phyloP scores from a whole-genome alignment of 2,888 invertebrate genomes.

The Blera fallax region DNA sequence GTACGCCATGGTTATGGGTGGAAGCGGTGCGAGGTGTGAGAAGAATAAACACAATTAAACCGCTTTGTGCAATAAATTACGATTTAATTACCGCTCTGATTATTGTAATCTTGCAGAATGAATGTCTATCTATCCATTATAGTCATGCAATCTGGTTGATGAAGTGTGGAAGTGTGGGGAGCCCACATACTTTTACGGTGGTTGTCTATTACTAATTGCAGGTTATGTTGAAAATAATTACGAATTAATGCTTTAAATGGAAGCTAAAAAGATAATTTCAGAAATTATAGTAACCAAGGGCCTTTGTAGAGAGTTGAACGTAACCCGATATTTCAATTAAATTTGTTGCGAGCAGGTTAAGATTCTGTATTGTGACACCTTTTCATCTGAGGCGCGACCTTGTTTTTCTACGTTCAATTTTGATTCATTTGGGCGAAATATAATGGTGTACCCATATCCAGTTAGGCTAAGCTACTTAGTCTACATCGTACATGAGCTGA shows the following conservation, averaged over 20 bases:
- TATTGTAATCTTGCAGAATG: constrained; percentile 38
- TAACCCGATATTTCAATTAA: too few species aligned
- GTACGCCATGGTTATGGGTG: background rate
- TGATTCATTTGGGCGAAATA: too few species aligned
- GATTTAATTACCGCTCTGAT: constrained; percentile 44
- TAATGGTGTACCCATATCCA: too few species aligned
- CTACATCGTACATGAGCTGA: too few species aligned
- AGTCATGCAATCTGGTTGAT: constrained; percentile 4
- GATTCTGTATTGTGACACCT: too few species aligned
- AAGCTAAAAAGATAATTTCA: background rate
- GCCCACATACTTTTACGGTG: background rate
- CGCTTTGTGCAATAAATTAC: constrained; percentile 38
- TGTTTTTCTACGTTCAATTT: too few species aligned
- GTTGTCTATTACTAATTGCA: constrained; percentile 13
- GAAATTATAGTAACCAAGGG: background rate
- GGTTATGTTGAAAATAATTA: constrained; percentile 16
- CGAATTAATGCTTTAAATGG: constrained; percentile 7
- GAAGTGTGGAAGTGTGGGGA: constrained; percentile 3
- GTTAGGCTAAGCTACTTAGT: too few species aligned
- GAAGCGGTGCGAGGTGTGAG: background rate
- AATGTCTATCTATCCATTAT: constrained; percentile 2
- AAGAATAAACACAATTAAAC: constrained; percentile 18
- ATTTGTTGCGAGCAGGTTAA: too few species aligned
- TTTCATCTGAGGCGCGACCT: too few species aligned
- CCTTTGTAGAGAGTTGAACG: too few species aligned